Conservation (phyloP, 2,113 vertebrate genomes). For the Brevimyrus niger region DNA sequence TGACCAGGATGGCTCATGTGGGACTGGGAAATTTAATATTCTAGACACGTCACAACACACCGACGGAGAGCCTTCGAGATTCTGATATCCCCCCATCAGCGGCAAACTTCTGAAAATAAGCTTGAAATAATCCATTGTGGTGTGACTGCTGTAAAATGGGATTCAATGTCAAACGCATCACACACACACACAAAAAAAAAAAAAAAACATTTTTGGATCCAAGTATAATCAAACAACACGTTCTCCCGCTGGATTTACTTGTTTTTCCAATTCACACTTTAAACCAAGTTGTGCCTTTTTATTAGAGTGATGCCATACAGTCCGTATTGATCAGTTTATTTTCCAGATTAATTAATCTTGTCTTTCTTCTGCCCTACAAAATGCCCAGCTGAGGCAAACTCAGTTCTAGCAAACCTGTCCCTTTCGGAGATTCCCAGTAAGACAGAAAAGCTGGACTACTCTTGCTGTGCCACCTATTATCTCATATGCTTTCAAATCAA, state of each 20-base stretch:
- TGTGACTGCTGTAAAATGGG: not conserved
- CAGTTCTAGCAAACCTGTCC: not conserved
- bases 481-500: conserved; percentile 24
- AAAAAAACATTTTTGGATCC: not conserved
- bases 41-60: not conserved
- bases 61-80: not conserved
- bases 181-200: too few species aligned
- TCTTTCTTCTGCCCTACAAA: not conserved
- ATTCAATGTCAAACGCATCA: not conserved
- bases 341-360: not conserved
- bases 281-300: not conserved
- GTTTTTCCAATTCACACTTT: not conserved
- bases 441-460: not conserved
- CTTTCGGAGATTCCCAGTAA: not conserved
- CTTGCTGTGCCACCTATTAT: not conserved
- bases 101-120: not conserved
- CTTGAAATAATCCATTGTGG: not conserved
- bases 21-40: not conserved
- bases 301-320: not conserved
- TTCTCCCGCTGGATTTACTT: not conserved
- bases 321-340: not conserved
- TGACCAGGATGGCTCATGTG: not conserved
- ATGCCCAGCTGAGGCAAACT: not conserved
- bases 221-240: not conserved
- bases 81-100: not conserved